Base-by-base conservation (phyloP, 2,888 invertebrate species). In the Temnothorax ravouxi region DNA sequence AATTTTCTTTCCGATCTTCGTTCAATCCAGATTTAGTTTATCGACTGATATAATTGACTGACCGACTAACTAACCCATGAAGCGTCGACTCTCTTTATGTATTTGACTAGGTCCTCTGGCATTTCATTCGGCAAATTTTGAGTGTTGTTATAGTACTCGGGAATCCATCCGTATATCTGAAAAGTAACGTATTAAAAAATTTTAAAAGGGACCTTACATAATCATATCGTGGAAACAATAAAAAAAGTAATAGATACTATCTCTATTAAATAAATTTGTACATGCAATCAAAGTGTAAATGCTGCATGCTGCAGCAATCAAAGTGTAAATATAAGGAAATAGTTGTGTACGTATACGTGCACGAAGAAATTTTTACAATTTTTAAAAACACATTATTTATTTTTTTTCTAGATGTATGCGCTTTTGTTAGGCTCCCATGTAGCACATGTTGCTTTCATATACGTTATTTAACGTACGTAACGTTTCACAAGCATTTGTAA, bases 161-260 rank as follows among this genome's bases (percentile, higher is more conserved):
- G 98, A 72, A 95, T 88, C 98, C 98, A 98, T 79, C 96, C 96
- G 91, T 95, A 97, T 92, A 98, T 97, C 97, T 97, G 91, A 34
- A 95, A 93, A 72, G 3, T 34, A 56, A 44, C 5, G 1, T 76
- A 62, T 75, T 5, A 29, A 54, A 56, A 93, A 93, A 34, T 95
- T 18, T 61, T n/a, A 5, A 47, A 18, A 34, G n/a, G 9, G 41
- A 69, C 0, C 5, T 25, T 34, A 38, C 62, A 88, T 62, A 94
- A 93, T 3, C 29, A 15, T 6, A 59, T 61, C 6, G 18, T 44
- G 13, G 6, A n/a, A 34, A 59, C 50, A 47, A 52, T 34, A n/a
- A n/a, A 50, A 52, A 34, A n/a, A 29, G 6, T 34, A 50, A 52
- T n/a, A 29, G 41, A 50, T 50, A 50, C 3, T n/a, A 15, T n/a